A percentile compares a stretch with the other conserved stretches of the same genome.
These are phyloP conservation scores for Propithecus coquereli DNA, from an alignment of 2,113 vertebrate species.

Conservation along the genomic window DNA sequence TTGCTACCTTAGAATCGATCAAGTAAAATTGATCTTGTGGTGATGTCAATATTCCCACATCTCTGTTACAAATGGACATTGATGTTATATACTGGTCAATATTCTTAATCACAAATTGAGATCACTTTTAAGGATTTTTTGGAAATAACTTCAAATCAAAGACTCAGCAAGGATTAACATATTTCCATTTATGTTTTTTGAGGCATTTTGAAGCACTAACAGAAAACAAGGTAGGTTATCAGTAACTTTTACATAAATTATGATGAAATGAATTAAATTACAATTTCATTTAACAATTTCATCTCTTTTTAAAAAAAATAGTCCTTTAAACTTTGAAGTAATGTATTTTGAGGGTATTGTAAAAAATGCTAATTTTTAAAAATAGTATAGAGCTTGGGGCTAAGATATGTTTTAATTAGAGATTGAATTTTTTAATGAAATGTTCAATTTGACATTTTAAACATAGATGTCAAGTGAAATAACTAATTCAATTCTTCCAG, in stretches of 20 bases:
- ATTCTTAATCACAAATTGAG: constrained; percentile 11
- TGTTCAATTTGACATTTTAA: background rate
- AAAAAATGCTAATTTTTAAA: background rate
- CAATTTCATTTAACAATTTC: background rate
- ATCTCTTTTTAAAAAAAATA: background rate
- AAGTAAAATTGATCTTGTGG: background rate
- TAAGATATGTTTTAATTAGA: constrained; percentile 1
- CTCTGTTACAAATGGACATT: background rate
- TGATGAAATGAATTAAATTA: background rate
- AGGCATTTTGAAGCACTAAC: background rate
- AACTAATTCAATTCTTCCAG: background rate
- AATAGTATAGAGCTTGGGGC: too few species aligned
- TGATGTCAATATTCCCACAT: background rate
- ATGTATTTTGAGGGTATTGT: background rate
- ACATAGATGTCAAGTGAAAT: background rate
- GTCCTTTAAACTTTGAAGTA: background rate
- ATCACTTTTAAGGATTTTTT: background rate
- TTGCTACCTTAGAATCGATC: background rate
- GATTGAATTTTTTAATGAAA: background rate
- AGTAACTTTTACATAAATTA: background rate
- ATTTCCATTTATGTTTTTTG: background rate
- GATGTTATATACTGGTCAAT: background rate
- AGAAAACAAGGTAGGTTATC: background rate
- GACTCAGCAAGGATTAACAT: background rate
- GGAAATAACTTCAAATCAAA: constrained; percentile 10